Percentiles rank a stretch among this genome's conserved stretches.
Conservation (phyloP, 2,888 invertebrate genomes). For the Melanargia galathea region DNA sequence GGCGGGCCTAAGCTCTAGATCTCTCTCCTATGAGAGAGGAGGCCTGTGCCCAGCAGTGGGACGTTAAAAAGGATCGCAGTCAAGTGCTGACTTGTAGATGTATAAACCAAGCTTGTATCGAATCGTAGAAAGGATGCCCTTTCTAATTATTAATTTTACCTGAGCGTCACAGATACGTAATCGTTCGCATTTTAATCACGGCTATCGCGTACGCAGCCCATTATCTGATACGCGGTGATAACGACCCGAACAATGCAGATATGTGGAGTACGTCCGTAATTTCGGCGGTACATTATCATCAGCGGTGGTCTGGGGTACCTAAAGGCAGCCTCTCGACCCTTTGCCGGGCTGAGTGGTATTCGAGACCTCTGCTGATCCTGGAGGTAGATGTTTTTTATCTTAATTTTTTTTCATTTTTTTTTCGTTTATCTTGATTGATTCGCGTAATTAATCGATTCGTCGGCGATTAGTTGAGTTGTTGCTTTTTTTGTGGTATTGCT, state of each 20-base stretch:
- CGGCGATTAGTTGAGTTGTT: slow-evolving; percentile 32
- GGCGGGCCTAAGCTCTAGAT: no score
- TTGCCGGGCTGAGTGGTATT: slow-evolving; percentile 75
- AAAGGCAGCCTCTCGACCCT: slow-evolving; percentile 56
- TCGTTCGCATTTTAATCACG: slow-evolving; percentile 43
- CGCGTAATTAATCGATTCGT: slow-evolving; percentile 63
- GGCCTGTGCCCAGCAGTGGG: no score
- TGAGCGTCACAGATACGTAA: slow-evolving; percentile 37
- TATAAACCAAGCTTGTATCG: neutral
- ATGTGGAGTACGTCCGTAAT: slow-evolving; percentile 55
- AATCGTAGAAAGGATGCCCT: neutral
- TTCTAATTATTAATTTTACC: slow-evolving; percentile 32
- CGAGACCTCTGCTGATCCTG: slow-evolving; percentile 83
- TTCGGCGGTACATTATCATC: slow-evolving; percentile 69
- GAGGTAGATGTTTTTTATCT: slow-evolving; percentile 72
- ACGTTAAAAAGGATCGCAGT: no score
- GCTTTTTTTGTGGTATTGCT: neutral
- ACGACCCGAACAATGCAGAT: slow-evolving; percentile 52
- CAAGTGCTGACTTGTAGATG: neutral
- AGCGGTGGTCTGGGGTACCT: slow-evolving; percentile 82
- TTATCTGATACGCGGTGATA: slow-evolving; percentile 71
- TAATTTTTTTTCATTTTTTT: slow-evolving; percentile 59
- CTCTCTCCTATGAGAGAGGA: no score
- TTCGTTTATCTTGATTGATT: slow-evolving; percentile 73
- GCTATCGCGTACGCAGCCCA: slow-evolving; percentile 38